These are phyloP conservation scores for Eumaeus atala DNA, from an alignment of 1,140 invertebrate genomes.

Conservation along the genomic window DNA sequence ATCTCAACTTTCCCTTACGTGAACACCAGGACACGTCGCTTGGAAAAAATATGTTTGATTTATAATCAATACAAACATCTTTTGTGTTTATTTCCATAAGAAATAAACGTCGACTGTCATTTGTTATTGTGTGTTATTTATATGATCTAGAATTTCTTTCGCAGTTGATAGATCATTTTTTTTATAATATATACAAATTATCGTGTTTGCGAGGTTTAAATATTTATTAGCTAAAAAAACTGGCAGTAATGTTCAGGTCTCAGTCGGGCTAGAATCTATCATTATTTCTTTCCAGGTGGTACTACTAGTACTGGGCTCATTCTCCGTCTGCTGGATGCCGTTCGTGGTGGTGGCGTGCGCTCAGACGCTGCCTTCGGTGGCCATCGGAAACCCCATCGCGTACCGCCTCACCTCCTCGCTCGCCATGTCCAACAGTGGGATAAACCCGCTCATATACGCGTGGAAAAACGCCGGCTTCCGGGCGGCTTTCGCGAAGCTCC, in stretches of 20 bases:
- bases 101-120: too few species aligned
- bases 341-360: slow-evolving; percentile 80
- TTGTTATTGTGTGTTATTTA: too few species aligned
- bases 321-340: slow-evolving; percentile 84
- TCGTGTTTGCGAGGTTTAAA: too few species aligned
- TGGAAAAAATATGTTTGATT: too few species aligned
- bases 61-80: too few species aligned
- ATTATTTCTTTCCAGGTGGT: slow-evolving; percentile 77
- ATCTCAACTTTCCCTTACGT: too few species aligned
- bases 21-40: too few species aligned
- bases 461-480: slow-evolving; percentile 87
- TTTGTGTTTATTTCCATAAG: too few species aligned
- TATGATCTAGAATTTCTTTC: too few species aligned
- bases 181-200: too few species aligned
- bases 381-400: slow-evolving; percentile 70
- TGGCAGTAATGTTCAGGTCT: not conserved
- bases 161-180: too few species aligned
- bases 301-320: slow-evolving; percentile 82
- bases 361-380: slow-evolving; percentile 72
- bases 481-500: slow-evolving; percentile 78
- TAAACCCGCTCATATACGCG: slow-evolving; percentile 86
- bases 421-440: slow-evolving; percentile 83
- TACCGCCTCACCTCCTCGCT: slow-evolving; percentile 82
- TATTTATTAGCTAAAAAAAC: too few species aligned
- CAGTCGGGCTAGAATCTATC: not conserved